Conservation (phyloP, 30 jellyfish, hydroid and myxozoan species). For the Mastigias papua region DNA sequence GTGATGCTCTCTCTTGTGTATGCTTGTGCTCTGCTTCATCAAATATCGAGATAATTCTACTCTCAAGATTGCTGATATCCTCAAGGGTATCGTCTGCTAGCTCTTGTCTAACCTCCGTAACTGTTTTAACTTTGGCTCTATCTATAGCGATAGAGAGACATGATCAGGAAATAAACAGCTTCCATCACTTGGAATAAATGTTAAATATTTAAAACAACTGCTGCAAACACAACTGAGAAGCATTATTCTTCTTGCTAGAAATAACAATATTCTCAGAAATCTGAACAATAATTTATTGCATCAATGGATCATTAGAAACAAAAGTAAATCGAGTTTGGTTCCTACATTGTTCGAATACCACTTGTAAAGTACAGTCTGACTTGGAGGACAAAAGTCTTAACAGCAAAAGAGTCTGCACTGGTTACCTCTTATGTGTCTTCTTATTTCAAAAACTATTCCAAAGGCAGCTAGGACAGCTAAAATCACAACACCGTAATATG, state of each 20-base stretch:
- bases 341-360: background rate
- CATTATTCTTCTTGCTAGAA: no score
- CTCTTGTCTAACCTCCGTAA: background rate
- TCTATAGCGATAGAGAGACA: background rate
- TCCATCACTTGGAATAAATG: no score
- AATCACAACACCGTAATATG: conserved; percentile 7
- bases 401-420: background rate
- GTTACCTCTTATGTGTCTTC: conserved; percentile 17
- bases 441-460: conserved; percentile 26
- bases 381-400: background rate
- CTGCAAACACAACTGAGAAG: no score
- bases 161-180: no score
- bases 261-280: background rate
- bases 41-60: background rate
- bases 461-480: conserved; percentile 6
- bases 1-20: background rate
- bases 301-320: background rate
- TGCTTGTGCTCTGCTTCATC: background rate
- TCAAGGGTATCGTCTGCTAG: background rate
- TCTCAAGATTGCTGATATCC: conserved; percentile 6
- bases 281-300: background rate
- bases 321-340: background rate
- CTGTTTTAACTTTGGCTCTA: conserved; percentile 34
- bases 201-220: no score
- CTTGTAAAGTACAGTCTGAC: background rate